Evolutionary conservation across 2,113 vertebrate genomes (phyloP), one percentile per base, ranked within the genome.

Genomic region (Megalops atlanticus): DNA sequence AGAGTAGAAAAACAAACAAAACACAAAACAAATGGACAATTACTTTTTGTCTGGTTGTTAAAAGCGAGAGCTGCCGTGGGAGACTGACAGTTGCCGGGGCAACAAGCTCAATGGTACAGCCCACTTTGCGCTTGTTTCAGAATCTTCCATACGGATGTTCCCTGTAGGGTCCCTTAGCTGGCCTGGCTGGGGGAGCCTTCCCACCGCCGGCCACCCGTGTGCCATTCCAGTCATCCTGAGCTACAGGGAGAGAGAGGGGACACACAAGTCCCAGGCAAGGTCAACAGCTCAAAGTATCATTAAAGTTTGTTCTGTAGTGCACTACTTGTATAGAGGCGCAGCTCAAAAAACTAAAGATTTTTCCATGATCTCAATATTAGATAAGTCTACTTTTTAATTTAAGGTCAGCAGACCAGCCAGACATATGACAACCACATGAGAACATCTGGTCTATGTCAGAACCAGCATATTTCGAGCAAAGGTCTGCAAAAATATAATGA

Each of bases 161-260:
- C 89, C 97, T 93, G 94, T 97, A 99, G 27, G 95, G 86, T 49
- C 96, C 95, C 92, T 98, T 99, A 86, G 96, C 91, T 31, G 94
- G 94, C 93, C 97, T 92, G 85, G 95, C 91, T 52, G 95, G 91
- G 0, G 93, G 94, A 49, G 94, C 94, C 90, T 99, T 99, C 88
- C 95, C 91, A 2, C 94, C 95, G 1, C 92, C 87, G 36, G 93
- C 89, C 1, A 95, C 86, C 27, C 97, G 68, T 2, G 95, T 95
- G 80, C 97, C 97, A 3, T 98, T 99, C 97, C 98, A 99, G 92
- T 97, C 96, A 21, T 99, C 98, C 89, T 98, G 97, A 81, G 94
- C 98, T 99, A 89, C 0, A 47, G 78, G 52, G 79, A 79, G 38
- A 72, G 82, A 40, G 40, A 27, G 31, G 69, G 15, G 33, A n/a